Evolutionary conservation across 2,888 invertebrate species (phyloP), one percentile per base, ranked within the genome.

Genomic region (Cheilosia vernalis): DNA sequence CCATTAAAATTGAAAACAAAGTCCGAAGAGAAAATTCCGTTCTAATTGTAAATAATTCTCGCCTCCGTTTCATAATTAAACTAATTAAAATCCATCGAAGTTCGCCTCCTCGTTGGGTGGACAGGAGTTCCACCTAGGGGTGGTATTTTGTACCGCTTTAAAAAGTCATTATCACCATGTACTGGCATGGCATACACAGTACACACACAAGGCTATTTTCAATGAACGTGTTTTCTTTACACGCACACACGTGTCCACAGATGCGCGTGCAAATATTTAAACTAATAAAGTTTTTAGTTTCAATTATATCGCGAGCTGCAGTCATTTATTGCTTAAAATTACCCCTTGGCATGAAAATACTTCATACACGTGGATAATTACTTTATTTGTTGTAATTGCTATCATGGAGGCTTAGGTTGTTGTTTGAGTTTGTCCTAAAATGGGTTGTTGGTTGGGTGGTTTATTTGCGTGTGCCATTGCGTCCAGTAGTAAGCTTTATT

Each of bases 311-410:
- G 63, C 64, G 51, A 49, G 27, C 64, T 79, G 2, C 64, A 51
- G 70, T 15, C 78, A 58, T 56, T 79, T 79, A 64, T 56, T 78
- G 70, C 40, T 53, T 37, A 70, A 70, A 78, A 78, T 64, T 72
- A 70, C 70, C 63, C 58, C 30, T 72, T 72, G 49, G 58, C 78
- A 72, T 64, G 64, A 24, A 72, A 64, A 58, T 72, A 64, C 58
- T 21, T 72, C 70, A 64, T 64, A 49, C 78, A 79, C 70, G 78
- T 72, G 64, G 64, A 79, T 79, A 79, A 79, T 79, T 79, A 79
- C 78, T 79, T 79, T 72, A 79, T 79, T 79, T 79, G 58, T 58
- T 64, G 70, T 72, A 72, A 79, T 58, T 72, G 27, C 51, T 64
- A 58, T 79, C 51, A 64, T 58, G 56, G 58, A 13, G 33, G 51